Conservation (phyloP, 2,888 invertebrate species). For the Bombyx huttoni region DNA sequence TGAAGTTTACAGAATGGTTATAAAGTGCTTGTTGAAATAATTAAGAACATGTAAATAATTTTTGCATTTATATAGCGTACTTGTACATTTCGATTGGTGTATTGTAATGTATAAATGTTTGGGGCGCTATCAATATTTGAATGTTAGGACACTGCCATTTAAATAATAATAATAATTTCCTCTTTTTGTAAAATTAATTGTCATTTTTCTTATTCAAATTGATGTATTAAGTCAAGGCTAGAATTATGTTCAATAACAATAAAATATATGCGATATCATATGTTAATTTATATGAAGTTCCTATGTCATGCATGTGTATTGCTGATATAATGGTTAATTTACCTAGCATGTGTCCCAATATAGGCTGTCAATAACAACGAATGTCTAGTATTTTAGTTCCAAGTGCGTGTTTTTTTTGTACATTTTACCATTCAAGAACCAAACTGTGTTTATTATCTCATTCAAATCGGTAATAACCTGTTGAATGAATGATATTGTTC, state of each 20-base stretch:
- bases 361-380: slow-evolving; percentile 68
- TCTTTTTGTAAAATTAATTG: slow-evolving; percentile 1
- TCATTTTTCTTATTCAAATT: background rate
- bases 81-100: slow-evolving; percentile 43
- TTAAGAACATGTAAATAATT: slow-evolving; percentile 62
- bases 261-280: too few species aligned
- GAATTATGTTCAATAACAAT: too few species aligned
- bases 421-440: slow-evolving; percentile 5
- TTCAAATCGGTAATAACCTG: too few species aligned
- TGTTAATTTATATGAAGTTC: background rate
- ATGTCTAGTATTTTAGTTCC: slow-evolving; percentile 45
- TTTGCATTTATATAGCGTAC: slow-evolving; percentile 57
- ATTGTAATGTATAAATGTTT: slow-evolving; percentile 51
- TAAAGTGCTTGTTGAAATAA: slow-evolving; percentile 59
- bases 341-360: slow-evolving; percentile 37
- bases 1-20: slow-evolving; percentile 36
- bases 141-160: slow-evolving; percentile 62
- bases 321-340: slow-evolving; percentile 19
- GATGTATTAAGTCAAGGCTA: background rate
- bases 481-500: too few species aligned
- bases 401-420: slow-evolving; percentile 16
- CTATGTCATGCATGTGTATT: background rate
- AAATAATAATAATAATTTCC: background rate
- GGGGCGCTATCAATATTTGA: slow-evolving; percentile 55
- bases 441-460: background rate